phyloP scores from a whole-genome alignment of 2,113 vertebrate genomes.

The Polypterus bichir region DNA sequence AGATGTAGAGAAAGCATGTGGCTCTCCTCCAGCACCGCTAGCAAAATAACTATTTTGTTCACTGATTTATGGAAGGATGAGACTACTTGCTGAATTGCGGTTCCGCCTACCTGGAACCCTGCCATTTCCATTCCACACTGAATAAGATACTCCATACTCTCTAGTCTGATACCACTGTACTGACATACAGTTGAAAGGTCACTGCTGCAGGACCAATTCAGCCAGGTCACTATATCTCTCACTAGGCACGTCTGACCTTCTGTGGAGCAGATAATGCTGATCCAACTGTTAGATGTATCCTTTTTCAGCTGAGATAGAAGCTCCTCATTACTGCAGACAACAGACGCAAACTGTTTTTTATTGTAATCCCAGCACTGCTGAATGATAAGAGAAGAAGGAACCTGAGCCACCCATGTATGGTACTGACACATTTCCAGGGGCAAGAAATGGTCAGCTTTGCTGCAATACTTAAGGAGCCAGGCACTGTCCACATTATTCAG shows the following conservation, averaged over 20 bases:
- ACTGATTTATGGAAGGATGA: conserved; percentile 32
- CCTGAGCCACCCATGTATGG: conserved; percentile 34
- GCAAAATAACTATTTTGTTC: conserved; percentile 37
- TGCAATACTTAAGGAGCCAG: conserved; percentile 47
- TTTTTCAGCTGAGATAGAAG: conserved; percentile 33
- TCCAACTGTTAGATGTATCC: conserved; percentile 45
- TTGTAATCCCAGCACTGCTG: conserved; percentile 56
- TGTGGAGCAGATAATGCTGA: conserved; percentile 35
- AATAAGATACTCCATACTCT: conserved; percentile 33
- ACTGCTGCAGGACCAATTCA: conserved; percentile 51
- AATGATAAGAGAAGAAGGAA: conserved; percentile 36
- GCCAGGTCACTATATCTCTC: conserved; percentile 29
- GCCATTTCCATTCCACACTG: conserved; percentile 45
- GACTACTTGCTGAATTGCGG: conserved; percentile 27
- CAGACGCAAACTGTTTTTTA: conserved; percentile 39
- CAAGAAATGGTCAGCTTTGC: conserved; percentile 19
- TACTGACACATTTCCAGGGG: conserved; percentile 7
- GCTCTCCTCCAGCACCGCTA: conserved; percentile 48
- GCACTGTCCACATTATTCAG: conserved; percentile 48
- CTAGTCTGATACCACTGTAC: conserved; percentile 26
- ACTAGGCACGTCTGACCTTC: conserved; percentile 27
- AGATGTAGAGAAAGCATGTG: conserved; percentile 36
- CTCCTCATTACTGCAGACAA: conserved; percentile 32
- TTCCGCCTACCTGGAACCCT: conserved; percentile 23
- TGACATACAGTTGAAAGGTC: conserved; percentile 38